Percentiles rank a stretch among this genome's conserved stretches.
These are phyloP conservation scores for Homarus americanus DNA, from an alignment of 1,140 invertebrate species.

Conservation along the genomic window DNA sequence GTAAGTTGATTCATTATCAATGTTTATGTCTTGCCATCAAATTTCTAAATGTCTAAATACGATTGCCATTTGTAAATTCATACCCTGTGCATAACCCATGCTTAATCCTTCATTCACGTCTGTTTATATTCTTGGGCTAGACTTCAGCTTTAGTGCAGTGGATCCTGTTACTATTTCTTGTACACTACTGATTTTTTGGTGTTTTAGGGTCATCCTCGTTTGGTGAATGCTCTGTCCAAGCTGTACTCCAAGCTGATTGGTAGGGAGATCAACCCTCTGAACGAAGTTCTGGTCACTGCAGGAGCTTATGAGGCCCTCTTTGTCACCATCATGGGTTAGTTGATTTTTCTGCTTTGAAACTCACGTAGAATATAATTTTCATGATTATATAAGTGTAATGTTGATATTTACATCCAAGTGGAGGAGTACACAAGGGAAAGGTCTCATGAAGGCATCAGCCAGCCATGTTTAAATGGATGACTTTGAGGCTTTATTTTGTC, in stretches of 20 bases:
- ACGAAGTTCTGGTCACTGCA: constrained; percentile 91
- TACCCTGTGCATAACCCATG: not conserved
- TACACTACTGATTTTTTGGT: not conserved
- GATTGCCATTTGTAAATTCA: not conserved
- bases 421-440: too few relatives aligned
- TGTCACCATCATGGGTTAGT: constrained; percentile 84
- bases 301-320: constrained; percentile 93
- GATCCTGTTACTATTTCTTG: not conserved
- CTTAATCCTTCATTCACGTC: not conserved
- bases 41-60: not conserved
- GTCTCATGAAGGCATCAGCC: too few relatives aligned
- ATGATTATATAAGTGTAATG: too few relatives aligned
- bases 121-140: too few relatives aligned
- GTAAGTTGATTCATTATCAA: constrained; percentile 77
- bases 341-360: constrained; percentile 79
- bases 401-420: too few relatives aligned
- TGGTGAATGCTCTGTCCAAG: constrained; percentile 90
- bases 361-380: too few relatives aligned
- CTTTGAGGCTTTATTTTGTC: too few relatives aligned
- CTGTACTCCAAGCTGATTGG: constrained; percentile 90
- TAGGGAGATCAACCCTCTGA: constrained; percentile 87
- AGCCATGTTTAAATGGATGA: too few relatives aligned
- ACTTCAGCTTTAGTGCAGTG: too few relatives aligned
- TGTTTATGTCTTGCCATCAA: not conserved
- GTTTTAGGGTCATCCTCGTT: constrained; percentile 90